A percentile compares a stretch with the other conserved stretches of the same genome.
These are phyloP conservation scores for Pollenia amentaria DNA, from an alignment of 2,888 invertebrate species.

Conservation along the genomic window DNA sequence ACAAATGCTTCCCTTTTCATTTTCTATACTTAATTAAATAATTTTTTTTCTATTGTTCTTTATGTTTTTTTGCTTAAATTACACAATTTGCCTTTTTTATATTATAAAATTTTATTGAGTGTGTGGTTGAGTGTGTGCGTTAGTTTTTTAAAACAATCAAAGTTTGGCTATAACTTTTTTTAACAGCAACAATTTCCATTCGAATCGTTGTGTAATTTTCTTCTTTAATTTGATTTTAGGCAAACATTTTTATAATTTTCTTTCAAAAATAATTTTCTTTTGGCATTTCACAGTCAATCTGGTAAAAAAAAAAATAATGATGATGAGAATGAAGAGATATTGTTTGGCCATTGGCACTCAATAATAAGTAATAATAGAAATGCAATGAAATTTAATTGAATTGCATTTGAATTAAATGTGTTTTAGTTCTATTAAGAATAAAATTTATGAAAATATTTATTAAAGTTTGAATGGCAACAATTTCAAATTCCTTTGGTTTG, in stretches of 20 bases:
- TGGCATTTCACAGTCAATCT: neutral
- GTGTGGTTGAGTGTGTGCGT: conserved; percentile 8
- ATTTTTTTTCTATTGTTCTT: conserved; percentile 2
- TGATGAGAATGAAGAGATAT: neutral
- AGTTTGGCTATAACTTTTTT: conserved; percentile 6
- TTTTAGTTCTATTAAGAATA: conserved; percentile 1
- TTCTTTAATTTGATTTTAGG: conserved; percentile 10
- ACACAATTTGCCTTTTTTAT: neutral
- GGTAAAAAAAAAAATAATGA: conserved; percentile 31
- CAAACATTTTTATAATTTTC: conserved; percentile 17
- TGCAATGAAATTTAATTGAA: neutral
- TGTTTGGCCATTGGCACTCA: conserved; percentile 9
- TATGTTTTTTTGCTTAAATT: neutral
- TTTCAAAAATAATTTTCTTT: conserved; percentile 6
- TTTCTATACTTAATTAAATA: conserved; percentile 31
- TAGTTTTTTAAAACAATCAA: conserved; percentile 2
- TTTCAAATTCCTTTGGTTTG: too few relatives aligned
- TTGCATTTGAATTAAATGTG: conserved; percentile 12
- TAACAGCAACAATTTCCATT: neutral
- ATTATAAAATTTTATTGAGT: conserved; percentile 24
- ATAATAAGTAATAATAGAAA: neutral
- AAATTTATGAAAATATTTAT: neutral
- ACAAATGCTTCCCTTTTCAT: conserved; percentile 19
- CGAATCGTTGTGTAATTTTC: neutral
- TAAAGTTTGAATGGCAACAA: too few relatives aligned